These are phyloP conservation scores for Zaprionus camerounensis DNA, from an alignment of 1,140 invertebrate genomes.

Conservation along the genomic window DNA sequence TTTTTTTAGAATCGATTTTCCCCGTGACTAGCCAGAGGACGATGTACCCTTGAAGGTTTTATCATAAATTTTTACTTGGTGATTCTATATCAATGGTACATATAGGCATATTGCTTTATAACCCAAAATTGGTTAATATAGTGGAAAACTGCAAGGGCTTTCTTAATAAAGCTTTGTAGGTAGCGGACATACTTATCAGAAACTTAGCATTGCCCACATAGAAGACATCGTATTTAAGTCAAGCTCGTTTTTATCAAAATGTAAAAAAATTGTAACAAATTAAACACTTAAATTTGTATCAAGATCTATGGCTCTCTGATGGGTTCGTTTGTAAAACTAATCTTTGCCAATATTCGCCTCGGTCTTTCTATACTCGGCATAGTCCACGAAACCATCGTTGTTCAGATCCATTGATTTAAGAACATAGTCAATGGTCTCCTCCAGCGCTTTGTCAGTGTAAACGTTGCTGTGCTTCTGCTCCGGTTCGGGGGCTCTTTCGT, in stretches of 20 bases:
- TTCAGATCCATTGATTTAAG: slow-evolving; percentile 90
- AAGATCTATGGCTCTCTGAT: slow-evolving; percentile 50
- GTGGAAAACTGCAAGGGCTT: no score
- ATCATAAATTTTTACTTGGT: no score
- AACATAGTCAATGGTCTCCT: slow-evolving; percentile 89
- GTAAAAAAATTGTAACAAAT: slow-evolving; percentile 55
- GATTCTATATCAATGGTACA: no score
- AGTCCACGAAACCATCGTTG: slow-evolving; percentile 91
- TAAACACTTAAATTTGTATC: slow-evolving; percentile 25
- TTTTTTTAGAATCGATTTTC: no score
- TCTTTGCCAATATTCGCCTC: slow-evolving; percentile 64
- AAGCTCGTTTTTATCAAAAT: slow-evolving; percentile 22
- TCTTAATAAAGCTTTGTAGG: no score
- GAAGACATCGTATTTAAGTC: neutral
- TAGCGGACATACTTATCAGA: no score
- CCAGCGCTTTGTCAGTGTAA: slow-evolving; percentile 87
- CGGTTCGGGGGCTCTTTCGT: slow-evolving; percentile 30
- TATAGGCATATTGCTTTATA: no score
- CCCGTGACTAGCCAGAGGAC: no score
- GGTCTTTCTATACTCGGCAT: slow-evolving; percentile 87
- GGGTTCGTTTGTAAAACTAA: slow-evolving; percentile 18
- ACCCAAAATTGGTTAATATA: no score
- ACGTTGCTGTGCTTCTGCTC: slow-evolving; percentile 52
- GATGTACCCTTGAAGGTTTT: no score
- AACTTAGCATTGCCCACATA: neutral